Base-by-base conservation (phyloP, 1,140 invertebrate genomes). In the Leptopilina clavipes region DNA sequence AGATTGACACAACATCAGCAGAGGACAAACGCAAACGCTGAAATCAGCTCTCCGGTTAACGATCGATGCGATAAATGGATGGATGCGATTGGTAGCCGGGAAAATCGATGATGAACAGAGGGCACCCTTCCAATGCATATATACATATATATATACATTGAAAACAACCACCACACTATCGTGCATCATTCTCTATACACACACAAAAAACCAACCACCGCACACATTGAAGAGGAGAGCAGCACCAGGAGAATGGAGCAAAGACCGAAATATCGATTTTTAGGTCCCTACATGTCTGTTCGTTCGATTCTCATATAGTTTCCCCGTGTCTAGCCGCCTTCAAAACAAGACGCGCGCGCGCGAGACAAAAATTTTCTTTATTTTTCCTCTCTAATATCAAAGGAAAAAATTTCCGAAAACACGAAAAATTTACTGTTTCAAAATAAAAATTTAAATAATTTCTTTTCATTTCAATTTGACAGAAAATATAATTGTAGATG, bases 211-310 rank as follows among this genome's bases (percentile, higher is more conserved):
- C 45, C 11, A 48, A 14, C 45, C 45, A 48, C 3, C 12, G 12
- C 45, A 48, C 45, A 11, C 14, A 48, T 31, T 31, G 25, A 6
- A 31, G 25, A 40, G 37, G 0, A 31, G 25, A 31, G 25, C 73
- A 79, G 75, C 80, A 65, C 70, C 80, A 78, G 25, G 86, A 88
- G 87, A 83, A 89, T 89, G 88, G 88, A 90, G 89, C 88, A 89
- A 90, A 90, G 89, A 90, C 89, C 89, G 89, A 90, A 90, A 89
- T 90, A 90, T 90, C 89, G 89, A 90, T 90, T 90, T 90, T 90
- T 90, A 90, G 89, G 89, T 88, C 87, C 89, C 86, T 90, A 88
- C 86, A 85, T 83, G 86, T 83, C 83, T 86, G 89, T 79, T 78
- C 79, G 71, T 89, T 89, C 89, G 89, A 90, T 90, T 88, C 87